A percentile compares a stretch with the other conserved stretches of the same genome.
Conservation (phyloP, 2,113 vertebrate genomes). For the Callithrix jacchus region DNA sequence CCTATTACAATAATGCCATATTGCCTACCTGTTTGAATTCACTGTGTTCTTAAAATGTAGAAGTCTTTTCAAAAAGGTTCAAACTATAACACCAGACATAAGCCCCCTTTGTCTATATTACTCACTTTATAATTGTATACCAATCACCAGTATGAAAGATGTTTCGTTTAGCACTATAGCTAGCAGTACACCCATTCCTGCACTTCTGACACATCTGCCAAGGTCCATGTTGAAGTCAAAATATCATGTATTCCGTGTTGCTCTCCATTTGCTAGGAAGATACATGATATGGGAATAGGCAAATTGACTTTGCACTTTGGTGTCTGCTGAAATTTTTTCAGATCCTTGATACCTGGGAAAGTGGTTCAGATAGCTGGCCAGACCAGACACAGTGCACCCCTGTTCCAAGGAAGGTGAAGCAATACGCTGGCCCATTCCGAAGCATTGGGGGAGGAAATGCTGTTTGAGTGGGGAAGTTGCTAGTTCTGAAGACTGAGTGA, state of each 20-base stretch:
- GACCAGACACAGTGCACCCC: constrained; percentile 75
- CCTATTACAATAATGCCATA: neutral
- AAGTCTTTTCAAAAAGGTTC: neutral
- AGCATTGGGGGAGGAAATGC: constrained; percentile 10
- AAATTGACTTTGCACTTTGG: constrained; percentile 79
- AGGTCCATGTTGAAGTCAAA: constrained; percentile 59
- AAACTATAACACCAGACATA: constrained; percentile 46
- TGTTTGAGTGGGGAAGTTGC: constrained; percentile 74
- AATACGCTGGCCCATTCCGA: constrained; percentile 67
- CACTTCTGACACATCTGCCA: constrained; percentile 39
- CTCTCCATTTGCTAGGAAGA: constrained; percentile 82
- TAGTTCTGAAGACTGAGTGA: constrained; percentile 64
- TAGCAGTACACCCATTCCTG: neutral
- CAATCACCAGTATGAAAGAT: neutral
- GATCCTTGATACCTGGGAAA: constrained; percentile 82
- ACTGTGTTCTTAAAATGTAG: neutral
- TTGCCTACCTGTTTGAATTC: constrained; percentile 30
- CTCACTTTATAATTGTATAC: neutral
- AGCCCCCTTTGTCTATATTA: neutral
- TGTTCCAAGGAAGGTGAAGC: constrained; percentile 76
- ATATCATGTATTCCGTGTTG: constrained; percentile 53
- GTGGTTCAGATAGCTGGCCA: constrained; percentile 80
- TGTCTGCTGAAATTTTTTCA: constrained; percentile 86
- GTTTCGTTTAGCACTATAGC: constrained; percentile 21
- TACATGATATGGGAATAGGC: constrained; percentile 84